Conservation (phyloP, 2,888 invertebrate species). For the Steinernema scapterisci region DNA sequence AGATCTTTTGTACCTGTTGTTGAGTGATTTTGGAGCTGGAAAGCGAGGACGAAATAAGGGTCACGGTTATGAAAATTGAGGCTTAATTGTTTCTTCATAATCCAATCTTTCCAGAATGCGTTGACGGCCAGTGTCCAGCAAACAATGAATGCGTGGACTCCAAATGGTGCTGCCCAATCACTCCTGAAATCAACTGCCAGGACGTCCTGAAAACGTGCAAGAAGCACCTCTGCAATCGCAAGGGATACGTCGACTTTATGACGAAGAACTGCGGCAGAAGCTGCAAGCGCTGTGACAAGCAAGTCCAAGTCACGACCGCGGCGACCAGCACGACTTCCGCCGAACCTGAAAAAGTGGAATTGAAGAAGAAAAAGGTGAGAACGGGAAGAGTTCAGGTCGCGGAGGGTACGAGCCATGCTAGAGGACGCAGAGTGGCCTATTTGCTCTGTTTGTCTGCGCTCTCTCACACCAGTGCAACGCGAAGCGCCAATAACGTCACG, state of each 20-base stretch:
- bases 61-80: no score
- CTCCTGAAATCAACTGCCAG: slow-evolving; percentile 57
- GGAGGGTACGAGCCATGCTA: no score
- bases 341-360: neutral
- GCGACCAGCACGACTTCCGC: neutral
- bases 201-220: slow-evolving; percentile 50
- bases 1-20: no score
- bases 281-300: slow-evolving; percentile 53
- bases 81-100: no score
- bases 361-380: slow-evolving; percentile 16
- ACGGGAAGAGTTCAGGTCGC: no score
- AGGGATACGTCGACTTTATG: slow-evolving; percentile 57
- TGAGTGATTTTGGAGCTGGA: no score
- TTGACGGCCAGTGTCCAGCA: slow-evolving; percentile 51
- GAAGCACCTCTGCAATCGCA: slow-evolving; percentile 49
- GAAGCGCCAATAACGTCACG: neutral
- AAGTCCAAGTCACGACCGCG: neutral
- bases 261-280: slow-evolving; percentile 55
- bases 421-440: neutral
- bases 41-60: no score
- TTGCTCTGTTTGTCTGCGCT: slow-evolving; percentile 15
- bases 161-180: slow-evolving; percentile 55
- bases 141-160: slow-evolving; percentile 54
- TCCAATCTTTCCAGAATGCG: slow-evolving; percentile 39
- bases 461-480: neutral